A percentile compares a stretch with the other conserved stretches of the same genome.
Conservation (phyloP, 1,140 invertebrate species). For the Drosophila nebulosa region DNA sequence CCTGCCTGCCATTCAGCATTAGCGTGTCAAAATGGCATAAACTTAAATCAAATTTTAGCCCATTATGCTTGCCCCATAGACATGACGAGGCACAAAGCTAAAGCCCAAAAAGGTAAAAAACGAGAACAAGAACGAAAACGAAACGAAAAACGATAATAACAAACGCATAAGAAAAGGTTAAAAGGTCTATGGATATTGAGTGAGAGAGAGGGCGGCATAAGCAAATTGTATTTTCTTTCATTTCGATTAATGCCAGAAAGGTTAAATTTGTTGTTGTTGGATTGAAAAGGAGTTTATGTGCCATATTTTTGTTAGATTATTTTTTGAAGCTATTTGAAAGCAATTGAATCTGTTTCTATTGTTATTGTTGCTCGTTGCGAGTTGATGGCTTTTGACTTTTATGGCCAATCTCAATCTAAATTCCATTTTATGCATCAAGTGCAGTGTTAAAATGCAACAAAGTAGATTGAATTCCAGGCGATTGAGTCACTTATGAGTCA, state of each 20-base stretch:
- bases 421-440: background rate
- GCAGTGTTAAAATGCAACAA: background rate
- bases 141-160: conserved; percentile 57
- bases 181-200: background rate
- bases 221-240: background rate
- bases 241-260: too few relatives aligned
- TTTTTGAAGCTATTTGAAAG: too few relatives aligned
- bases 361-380: too few relatives aligned
- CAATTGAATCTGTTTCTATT: too few relatives aligned
- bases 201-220: too few relatives aligned
- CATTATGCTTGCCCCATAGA: conserved; percentile 55
- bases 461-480: background rate
- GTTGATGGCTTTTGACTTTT: too few relatives aligned
- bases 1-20: conserved; percentile 47
- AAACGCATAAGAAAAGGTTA: conserved; percentile 43
- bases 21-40: conserved; percentile 70
- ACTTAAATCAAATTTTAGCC: conserved; percentile 68
- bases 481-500: background rate
- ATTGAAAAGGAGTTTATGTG: too few relatives aligned
- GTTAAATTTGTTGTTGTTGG: too few relatives aligned
- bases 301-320: too few relatives aligned
- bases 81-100: conserved; percentile 29
- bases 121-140: conserved; percentile 12
- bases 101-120: background rate
- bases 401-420: background rate